phyloP scores from a whole-genome alignment of 2,113 vertebrate genomes.

The Rousettus leschenaultii region DNA sequence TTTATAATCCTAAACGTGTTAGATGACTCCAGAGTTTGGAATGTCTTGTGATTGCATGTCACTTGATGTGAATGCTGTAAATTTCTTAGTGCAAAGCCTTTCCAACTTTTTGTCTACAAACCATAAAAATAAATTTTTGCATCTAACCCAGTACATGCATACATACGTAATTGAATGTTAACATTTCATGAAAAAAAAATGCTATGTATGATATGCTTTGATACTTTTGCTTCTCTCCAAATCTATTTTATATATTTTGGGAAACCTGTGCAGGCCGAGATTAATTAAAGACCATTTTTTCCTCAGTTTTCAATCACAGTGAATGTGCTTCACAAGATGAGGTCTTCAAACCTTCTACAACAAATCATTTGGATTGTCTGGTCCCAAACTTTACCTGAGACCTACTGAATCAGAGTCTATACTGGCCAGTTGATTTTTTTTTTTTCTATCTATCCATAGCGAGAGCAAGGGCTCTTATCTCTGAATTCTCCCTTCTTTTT shows the following conservation, averaged over 20 bases:
- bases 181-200: not conserved
- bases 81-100: not conserved
- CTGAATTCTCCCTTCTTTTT: not conserved
- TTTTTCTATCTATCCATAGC: not conserved
- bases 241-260: not conserved
- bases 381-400: not conserved
- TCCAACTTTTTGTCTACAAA: not conserved
- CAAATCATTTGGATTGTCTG: not conserved
- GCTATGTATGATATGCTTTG: not conserved
- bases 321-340: not conserved
- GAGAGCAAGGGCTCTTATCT: not conserved
- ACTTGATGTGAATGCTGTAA: not conserved
- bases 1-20: not conserved
- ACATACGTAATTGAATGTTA: not conserved
- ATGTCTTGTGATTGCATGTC: not conserved
- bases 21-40: conserved; percentile 20
- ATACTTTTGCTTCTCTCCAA: not conserved
- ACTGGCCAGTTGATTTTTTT: not conserved
- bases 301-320: not conserved
- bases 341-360: not conserved
- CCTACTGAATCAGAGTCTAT: not conserved
- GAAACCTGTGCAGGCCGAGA: not conserved
- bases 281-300: not conserved
- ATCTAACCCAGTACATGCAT: not conserved
- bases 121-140: not conserved